These are phyloP conservation scores for Dryas iulia DNA, from an alignment of 1,140 invertebrate genomes.

Conservation along the genomic window DNA sequence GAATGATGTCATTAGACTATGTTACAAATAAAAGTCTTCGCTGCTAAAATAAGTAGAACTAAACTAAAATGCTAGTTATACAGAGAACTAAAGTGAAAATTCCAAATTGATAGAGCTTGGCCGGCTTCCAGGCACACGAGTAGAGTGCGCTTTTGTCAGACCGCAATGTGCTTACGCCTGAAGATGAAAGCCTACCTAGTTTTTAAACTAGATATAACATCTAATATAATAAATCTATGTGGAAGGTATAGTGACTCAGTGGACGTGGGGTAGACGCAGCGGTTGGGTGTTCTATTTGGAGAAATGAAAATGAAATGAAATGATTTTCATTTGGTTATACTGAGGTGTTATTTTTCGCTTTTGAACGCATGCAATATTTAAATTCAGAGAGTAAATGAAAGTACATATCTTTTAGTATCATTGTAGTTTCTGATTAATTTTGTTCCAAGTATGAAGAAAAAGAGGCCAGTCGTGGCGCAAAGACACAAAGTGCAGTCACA, in stretches of 20 bases:
- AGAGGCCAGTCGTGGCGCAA: too few species aligned
- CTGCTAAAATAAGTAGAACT: conserved; percentile 14
- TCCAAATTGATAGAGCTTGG: conserved; percentile 42
- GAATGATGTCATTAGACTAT: background rate
- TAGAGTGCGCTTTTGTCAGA: conserved; percentile 42
- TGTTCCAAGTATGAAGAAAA: too few species aligned
- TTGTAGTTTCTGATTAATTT: too few species aligned
- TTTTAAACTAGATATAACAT: conserved; percentile 21
- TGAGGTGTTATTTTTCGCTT: too few species aligned
- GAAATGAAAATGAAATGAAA: too few species aligned
- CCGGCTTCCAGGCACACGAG: conserved; percentile 28
- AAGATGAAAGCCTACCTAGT: conserved; percentile 31
- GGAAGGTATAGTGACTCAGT: background rate
- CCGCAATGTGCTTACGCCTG: conserved; percentile 32
- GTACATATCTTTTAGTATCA: too few species aligned
- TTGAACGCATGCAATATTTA: too few species aligned
- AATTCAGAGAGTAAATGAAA: too few species aligned
- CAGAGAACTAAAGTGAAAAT: conserved; percentile 35
- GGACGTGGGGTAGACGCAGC: too few species aligned
- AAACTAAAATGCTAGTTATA: conserved; percentile 25
- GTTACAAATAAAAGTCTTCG: background rate
- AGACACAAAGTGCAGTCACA: too few species aligned
- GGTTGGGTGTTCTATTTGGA: background rate
- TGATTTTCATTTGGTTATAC: too few species aligned
- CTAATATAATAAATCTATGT: conserved; percentile 9